Conservation (phyloP, 2,113 vertebrate species). For the Petrocephalus zakoni region DNA sequence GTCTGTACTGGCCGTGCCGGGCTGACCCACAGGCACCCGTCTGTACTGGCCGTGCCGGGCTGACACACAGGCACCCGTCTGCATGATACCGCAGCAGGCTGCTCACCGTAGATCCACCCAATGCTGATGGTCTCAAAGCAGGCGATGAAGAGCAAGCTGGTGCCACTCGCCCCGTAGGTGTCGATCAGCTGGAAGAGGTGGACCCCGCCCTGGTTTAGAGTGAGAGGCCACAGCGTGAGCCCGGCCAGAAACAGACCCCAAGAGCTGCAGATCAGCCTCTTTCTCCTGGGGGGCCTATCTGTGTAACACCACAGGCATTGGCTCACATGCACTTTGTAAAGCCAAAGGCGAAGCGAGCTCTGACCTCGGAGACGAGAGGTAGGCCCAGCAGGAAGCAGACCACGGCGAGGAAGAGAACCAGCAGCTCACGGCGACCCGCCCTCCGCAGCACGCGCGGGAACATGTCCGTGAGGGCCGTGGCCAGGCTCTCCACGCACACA, state of each 20-base stretch:
- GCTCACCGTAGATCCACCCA: conserved; percentile 63
- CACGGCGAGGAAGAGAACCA: conserved; percentile 68
- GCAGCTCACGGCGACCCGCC: conserved; percentile 62
- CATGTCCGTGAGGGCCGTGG: conserved; percentile 77
- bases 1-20: background rate
- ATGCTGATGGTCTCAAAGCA: conserved; percentile 47
- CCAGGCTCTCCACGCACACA: conserved; percentile 83
- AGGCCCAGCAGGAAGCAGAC: conserved; percentile 79
- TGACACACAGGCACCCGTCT: background rate
- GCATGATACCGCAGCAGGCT: background rate
- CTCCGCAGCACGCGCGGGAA: conserved; percentile 73
- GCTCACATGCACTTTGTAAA: background rate
- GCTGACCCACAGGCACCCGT: background rate
- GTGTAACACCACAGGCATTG: background rate
- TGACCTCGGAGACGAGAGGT: conserved; percentile 57
- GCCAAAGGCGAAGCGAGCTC: background rate
- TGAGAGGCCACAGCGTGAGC: background rate
- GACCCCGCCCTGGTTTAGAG: conserved; percentile 51
- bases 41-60: background rate
- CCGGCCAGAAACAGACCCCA: background rate
- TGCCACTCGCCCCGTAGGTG: conserved; percentile 44
- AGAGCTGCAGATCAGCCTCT: background rate
- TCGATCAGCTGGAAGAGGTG: conserved; percentile 52
- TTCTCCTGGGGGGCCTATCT: background rate
- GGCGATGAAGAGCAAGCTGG: conserved; percentile 53